Evolutionary conservation across 2,888 invertebrate species (phyloP), one percentile per base, ranked within the genome.

Genomic region (Erebia palarica): DNA sequence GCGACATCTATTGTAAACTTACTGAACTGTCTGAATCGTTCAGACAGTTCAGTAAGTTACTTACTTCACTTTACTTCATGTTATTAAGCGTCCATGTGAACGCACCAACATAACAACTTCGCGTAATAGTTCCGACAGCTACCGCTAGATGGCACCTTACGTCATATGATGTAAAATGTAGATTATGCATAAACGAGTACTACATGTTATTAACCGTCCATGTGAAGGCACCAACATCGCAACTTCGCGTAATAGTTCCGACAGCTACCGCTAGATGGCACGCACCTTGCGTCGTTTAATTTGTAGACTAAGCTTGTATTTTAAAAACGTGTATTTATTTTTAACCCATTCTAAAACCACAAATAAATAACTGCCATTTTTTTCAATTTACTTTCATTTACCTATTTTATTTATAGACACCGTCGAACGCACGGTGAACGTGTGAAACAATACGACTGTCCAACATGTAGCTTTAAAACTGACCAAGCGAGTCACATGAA

Each of bases 401-500:
- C 11, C 14, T 61, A 7, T 44, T 18, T 18, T 21, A 3, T 21
- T 89, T 91, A n/a, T 85, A 95, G 96, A 77, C 96, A 96, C 85
- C 88, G 93, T 78, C 94, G 93, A 59, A 86, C 92, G 36, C 96
- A 96, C 77, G 93, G 94, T 0, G 82, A 86, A 16, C 84, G 86
- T 2, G 77, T 86, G 7, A 89, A 88, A 65, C 94, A 95, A 78
- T 95, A 94, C 80, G 88, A 94, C 60, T 97, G 97, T 82, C 86
- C 93, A 44, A 88, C 94, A 11, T 98, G 98, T 81, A 82, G 94
- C 2, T 98, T 97, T 86, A 94, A 94, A 75, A 94, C 95, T 16
- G 94, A 95, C 77, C 94, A 95, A 74, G 89, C 94, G 9, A 94
- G 95, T 42, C 96, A 97, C 84, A 88, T 98, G 78, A 96, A 95